A percentile compares a stretch with the other conserved stretches of the same genome.
These are phyloP conservation scores for Lagodon rhomboides DNA, from an alignment of 2,797 vertebrate species.

Conservation along the genomic window DNA sequence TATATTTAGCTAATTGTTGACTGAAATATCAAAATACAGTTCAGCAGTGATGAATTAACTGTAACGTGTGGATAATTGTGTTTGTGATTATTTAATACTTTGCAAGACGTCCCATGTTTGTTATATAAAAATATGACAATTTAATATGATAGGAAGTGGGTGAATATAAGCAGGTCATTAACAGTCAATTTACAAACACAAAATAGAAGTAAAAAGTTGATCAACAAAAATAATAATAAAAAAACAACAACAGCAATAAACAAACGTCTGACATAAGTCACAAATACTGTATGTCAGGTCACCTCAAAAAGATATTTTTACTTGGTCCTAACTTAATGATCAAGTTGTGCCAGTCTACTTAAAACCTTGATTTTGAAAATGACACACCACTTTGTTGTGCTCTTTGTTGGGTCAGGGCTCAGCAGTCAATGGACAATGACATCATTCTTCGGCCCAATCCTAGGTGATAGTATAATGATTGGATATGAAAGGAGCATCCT, in stretches of 20 bases:
- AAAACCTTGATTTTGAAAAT: too few species aligned
- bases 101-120: not conserved
- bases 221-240: not conserved
- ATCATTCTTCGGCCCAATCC: too few species aligned
- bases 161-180: not conserved
- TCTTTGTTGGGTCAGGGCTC: too few species aligned
- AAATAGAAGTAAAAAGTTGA: not conserved
- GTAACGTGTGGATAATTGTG: not conserved
- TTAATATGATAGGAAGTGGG: not conserved
- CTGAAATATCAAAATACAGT: conserved; percentile 11
- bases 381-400: too few species aligned
- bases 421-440: too few species aligned
- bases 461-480: too few species aligned
- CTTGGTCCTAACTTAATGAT: not conserved
- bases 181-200: not conserved
- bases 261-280: not conserved
- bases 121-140: not conserved
- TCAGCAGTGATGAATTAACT: not conserved
- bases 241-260: not conserved
- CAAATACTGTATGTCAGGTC: not conserved
- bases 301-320: not conserved
- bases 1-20: conserved; percentile 10
- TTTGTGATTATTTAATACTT: conserved; percentile 2
- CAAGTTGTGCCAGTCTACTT: not conserved
- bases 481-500: too few species aligned